These are phyloP conservation scores for Solenodon paradoxus DNA, from an alignment of 2,113 vertebrate genomes.

Conservation along the genomic window DNA sequence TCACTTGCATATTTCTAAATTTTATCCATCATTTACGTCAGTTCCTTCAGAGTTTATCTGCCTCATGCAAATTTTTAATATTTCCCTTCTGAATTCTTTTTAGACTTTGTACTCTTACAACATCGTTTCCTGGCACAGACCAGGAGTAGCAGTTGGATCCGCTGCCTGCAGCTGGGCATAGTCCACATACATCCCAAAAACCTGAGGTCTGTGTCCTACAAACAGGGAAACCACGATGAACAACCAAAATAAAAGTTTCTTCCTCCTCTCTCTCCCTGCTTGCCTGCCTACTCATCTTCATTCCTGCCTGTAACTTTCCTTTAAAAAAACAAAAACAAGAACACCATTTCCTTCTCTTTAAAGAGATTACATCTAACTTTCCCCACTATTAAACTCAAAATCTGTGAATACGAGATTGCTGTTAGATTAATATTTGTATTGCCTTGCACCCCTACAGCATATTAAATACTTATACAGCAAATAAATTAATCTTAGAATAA, in stretches of 20 bases:
- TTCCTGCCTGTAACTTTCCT: no score
- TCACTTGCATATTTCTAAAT: background rate
- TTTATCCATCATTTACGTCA: background rate
- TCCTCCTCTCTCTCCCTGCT: no score
- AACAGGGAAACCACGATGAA: no score
- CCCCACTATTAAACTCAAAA: background rate
- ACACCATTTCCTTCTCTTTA: background rate
- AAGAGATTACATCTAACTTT: background rate
- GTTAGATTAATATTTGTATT: background rate
- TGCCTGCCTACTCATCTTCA: no score
- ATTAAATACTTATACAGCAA: background rate
- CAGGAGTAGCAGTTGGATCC: no score
- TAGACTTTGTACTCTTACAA: background rate
- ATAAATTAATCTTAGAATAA: background rate
- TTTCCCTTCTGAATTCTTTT: background rate
- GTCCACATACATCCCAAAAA: no score
- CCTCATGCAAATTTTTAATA: background rate
- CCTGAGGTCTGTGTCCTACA: no score
- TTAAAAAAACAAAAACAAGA: no score
- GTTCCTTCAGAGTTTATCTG: background rate
- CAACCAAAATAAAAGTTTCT: no score
- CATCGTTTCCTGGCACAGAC: background rate
- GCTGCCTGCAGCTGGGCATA: no score
- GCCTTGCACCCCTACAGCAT: background rate
- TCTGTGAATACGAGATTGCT: background rate